A percentile compares a stretch with the other conserved stretches of the same genome.
Evolutionary conservation across 2,113 vertebrate genomes (phyloP).

Genomic region (Vulpes lagopus): DNA sequence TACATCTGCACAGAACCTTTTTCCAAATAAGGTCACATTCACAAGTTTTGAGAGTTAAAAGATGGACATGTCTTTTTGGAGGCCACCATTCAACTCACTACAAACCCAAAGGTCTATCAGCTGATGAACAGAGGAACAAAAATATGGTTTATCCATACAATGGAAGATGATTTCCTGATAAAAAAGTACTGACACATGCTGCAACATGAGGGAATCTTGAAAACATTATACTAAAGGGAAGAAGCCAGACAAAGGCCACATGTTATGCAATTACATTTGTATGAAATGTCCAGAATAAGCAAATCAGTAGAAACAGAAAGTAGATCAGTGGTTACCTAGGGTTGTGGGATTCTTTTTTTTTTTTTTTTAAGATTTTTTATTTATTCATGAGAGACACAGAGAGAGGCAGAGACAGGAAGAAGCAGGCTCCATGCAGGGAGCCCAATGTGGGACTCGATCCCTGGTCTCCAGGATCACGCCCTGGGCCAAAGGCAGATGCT

Average conservation of each 20-base stretch:
- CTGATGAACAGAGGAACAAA: slow-evolving; percentile 1
- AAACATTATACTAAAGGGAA: slow-evolving; percentile 22
- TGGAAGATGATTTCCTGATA: slow-evolving; percentile 16
- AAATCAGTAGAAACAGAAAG: slow-evolving; percentile 60
- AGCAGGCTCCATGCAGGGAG: too few relatives aligned
- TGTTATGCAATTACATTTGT: slow-evolving; percentile 26
- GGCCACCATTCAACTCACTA: background rate
- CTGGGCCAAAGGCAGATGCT: too few relatives aligned
- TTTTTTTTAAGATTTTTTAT: too few relatives aligned
- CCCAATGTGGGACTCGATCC: too few relatives aligned
- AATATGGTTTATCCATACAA: background rate
- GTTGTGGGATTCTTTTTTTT: background rate
- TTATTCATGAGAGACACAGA: too few relatives aligned
- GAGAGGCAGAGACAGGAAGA: too few relatives aligned
- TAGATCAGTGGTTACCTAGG: slow-evolving; percentile 39
- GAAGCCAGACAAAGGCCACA: slow-evolving; percentile 21
- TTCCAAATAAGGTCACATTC: background rate
- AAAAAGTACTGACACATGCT: slow-evolving; percentile 9
- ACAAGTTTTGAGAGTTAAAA: background rate
- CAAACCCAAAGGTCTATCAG: slow-evolving; percentile 9
- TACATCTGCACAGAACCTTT: background rate
- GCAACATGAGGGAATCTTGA: background rate
- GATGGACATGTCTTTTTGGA: background rate
- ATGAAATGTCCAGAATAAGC: slow-evolving; percentile 33
- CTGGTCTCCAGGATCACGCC: too few relatives aligned